Conservation (phyloP, 2,113 vertebrate species). For the Limnothrissa miodon region DNA sequence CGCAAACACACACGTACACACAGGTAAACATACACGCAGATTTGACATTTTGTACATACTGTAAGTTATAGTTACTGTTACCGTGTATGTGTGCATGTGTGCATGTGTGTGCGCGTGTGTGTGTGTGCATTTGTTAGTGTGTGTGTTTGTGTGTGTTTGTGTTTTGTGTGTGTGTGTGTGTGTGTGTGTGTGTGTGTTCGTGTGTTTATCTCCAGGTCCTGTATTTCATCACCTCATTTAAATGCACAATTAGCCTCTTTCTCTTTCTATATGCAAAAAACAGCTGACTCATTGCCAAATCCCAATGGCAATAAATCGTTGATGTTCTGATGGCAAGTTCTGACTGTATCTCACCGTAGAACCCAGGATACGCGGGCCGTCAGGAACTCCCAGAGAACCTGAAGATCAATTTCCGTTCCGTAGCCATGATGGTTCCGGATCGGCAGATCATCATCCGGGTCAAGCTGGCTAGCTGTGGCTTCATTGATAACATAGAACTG, state of each 20-base stretch:
- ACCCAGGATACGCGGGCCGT: conserved; percentile 93
- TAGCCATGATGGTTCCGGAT: conserved; percentile 81
- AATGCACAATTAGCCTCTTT: not conserved
- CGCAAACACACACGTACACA: too few relatives aligned
- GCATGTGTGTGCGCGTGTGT: too few relatives aligned
- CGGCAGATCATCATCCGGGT: conserved; percentile 77
- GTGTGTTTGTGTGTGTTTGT: too few relatives aligned
- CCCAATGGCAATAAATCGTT: not conserved
- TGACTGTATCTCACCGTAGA: conserved; percentile 72
- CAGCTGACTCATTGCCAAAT: not conserved
- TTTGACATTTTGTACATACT: too few relatives aligned
- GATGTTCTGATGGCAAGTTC: not conserved
- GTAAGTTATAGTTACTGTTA: too few relatives aligned
- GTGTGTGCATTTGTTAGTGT: too few relatives aligned
- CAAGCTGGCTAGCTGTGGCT: conserved; percentile 77
- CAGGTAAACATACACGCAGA: too few relatives aligned
- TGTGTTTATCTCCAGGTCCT: too few relatives aligned
- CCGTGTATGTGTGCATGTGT: too few relatives aligned
- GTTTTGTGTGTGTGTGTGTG: too few relatives aligned
- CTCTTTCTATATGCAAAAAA: not conserved
- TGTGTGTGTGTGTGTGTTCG: too few relatives aligned
- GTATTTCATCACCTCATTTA: not conserved
- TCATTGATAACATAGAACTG: conserved; percentile 78
- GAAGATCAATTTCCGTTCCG: conserved; percentile 94
- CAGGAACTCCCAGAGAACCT: conserved; percentile 88